phyloP scores from a whole-genome alignment of 2,113 vertebrate genomes.

The Psilopsiagon aymara region DNA sequence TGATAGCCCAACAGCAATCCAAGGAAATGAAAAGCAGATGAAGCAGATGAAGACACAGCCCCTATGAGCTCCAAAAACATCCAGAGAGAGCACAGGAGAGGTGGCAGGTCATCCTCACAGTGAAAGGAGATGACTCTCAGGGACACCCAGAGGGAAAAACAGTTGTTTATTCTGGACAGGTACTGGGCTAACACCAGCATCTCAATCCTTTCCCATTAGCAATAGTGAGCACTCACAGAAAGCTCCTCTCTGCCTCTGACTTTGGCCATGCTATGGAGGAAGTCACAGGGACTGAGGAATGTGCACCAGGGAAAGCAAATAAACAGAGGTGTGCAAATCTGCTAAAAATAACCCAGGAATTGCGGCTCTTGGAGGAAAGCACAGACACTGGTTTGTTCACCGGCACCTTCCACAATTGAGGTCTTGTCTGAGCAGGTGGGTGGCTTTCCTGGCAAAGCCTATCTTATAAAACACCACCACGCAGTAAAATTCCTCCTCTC shows the following conservation, averaged over 20 bases:
- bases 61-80: not conserved
- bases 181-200: not conserved
- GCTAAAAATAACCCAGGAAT: constrained; percentile 59
- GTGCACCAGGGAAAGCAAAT: constrained; percentile 50
- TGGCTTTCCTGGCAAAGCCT: constrained; percentile 54
- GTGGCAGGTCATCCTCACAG: not conserved
- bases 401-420: not conserved
- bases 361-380: not conserved
- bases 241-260: not conserved
- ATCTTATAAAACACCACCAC: not conserved
- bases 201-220: not conserved
- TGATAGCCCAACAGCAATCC: constrained; percentile 7
- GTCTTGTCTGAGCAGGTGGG: constrained; percentile 70
- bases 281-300: constrained; percentile 36
- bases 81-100: not conserved
- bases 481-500: constrained; percentile 26
- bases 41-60: constrained; percentile 35
- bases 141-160: not conserved
- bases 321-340: constrained; percentile 66
- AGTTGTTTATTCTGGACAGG: not conserved
- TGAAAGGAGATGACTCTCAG: not conserved
- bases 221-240: accelerated
- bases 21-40: constrained; percentile 56
- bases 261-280: not conserved
- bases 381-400: constrained; percentile 37